Base-by-base conservation (phyloP, 2,113 vertebrate species). In the Heterocephalus glaber region DNA sequence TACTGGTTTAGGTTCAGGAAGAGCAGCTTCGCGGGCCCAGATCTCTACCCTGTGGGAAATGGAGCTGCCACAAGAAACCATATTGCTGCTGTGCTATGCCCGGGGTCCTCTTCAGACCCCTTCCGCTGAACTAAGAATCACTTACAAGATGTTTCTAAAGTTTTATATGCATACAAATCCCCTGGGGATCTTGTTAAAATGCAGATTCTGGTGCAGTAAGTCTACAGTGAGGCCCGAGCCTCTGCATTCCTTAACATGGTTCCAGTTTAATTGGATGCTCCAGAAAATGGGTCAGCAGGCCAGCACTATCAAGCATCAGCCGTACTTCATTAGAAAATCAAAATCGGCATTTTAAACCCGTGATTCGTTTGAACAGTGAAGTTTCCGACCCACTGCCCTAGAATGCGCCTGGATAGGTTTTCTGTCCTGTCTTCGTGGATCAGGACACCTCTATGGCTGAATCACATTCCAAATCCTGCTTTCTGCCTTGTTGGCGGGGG, bases 1-100 rank as follows among this genome's bases (percentile, higher is more conserved):
- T 97, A 94, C 97, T 52, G 92, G 83, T 41, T 87, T 92, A 70
- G 65, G 28, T 92, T 94, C 84, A 14, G 76, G 86, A 94, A 88
- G 61, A 94, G 38, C 41, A 47, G 74, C 93, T 96, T 80, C 84
- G 2, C 3, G 7, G 88, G 81, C 85, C 89, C 82, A 66, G 35
- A 86, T 63, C 92, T 88, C 76, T 41, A n/a, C 72, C 65, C 16
- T 26, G 12, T 28, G 63, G 86, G 44, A 77, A 81, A n/a, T 0
- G 26, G 60, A 72, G 47, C 89, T 90, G 92, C 28, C 13, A 81
- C 60, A 89, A 90, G 80, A 89, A 92, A 83, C 44, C 86, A 38
- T 49, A 74, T 80, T 74, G 58, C 81, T 61, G 20, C 54, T 30
- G 58, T 30, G 81, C 30, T 26, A 41, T 63, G 54, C 44, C 66